Conservation (phyloP, 2,888 invertebrate genomes). For the Thera obeliscata region DNA sequence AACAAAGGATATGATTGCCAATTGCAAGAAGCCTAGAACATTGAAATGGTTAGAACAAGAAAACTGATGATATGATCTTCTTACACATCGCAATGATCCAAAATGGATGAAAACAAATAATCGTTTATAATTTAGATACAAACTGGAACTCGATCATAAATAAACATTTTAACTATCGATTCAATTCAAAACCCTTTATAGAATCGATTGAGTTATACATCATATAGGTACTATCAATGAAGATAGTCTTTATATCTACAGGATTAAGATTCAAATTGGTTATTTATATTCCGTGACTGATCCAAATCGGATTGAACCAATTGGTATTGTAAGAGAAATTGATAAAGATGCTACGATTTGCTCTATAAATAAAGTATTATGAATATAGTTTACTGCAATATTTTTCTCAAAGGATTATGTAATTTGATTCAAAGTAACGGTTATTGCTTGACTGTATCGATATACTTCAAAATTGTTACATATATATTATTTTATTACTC, state of each 20-base stretch:
- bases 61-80: conserved; percentile 15
- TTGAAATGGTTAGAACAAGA: conserved; percentile 14
- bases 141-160: conserved; percentile 45
- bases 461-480: neutral
- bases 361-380: conserved; percentile 16
- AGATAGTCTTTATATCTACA: conserved; percentile 1
- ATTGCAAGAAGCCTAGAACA: conserved; percentile 10
- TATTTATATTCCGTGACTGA: conserved; percentile 58
- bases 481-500: neutral
- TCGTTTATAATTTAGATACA: conserved; percentile 31
- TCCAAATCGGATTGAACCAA: conserved; percentile 66
- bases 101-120: conserved; percentile 27
- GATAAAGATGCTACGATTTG: conserved; percentile 52
- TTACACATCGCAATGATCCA: conserved; percentile 20
- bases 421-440: neutral
- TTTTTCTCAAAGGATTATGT: neutral
- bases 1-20: conserved; percentile 20
- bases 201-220: conserved; percentile 71
- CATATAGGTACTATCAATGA: conserved; percentile 48
- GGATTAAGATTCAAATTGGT: conserved; percentile 27
- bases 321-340: conserved; percentile 51
- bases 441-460: neutral
- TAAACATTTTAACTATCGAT: conserved; percentile 57
- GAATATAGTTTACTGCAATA: neutral
- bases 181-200: conserved; percentile 56